A percentile compares a stretch with the other conserved stretches of the same genome.
phyloP scores from a whole-genome alignment of 2,797 vertebrate species.

The Amphiprion clarkii region DNA sequence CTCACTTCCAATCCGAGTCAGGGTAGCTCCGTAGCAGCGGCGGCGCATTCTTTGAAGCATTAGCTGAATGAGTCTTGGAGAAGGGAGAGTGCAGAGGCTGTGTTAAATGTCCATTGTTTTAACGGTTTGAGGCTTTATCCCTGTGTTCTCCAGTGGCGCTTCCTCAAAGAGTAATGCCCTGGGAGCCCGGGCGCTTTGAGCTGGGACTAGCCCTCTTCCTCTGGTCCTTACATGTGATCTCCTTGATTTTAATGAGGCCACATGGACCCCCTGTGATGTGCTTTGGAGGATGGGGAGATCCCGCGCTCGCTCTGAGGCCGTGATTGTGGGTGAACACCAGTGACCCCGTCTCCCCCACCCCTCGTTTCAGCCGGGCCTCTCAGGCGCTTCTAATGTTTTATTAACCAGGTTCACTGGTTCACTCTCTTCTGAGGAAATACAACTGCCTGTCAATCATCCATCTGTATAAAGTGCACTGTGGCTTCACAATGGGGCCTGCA shows the following conservation, averaged over 20 bases:
- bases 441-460: conserved; percentile 81
- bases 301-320: conserved; percentile 59
- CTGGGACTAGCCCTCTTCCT: conserved; percentile 78
- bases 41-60: conserved; percentile 65
- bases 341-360: conserved; percentile 70
- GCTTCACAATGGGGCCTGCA: conserved; percentile 54
- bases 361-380: conserved; percentile 68
- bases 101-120: conserved; percentile 80
- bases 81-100: conserved; percentile 61
- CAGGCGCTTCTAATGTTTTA: conserved; percentile 84
- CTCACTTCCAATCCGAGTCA: conserved; percentile 70
- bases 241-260: conserved; percentile 88
- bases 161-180: conserved; percentile 76
- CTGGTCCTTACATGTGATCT: conserved; percentile 86
- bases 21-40: conserved; percentile 11
- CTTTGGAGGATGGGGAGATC: conserved; percentile 72
- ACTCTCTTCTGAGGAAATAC: conserved; percentile 79
- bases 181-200: conserved; percentile 78
- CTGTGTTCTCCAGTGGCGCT: conserved; percentile 67
- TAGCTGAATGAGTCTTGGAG: conserved; percentile 61
- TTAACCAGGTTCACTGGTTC: conserved; percentile 85
- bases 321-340: conserved; percentile 70
- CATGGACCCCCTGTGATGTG: conserved; percentile 85
- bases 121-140: conserved; percentile 66
- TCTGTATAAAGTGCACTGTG: conserved; percentile 65